These are phyloP conservation scores for Notothenia rossii DNA, from an alignment of 2,113 vertebrate genomes.

Conservation along the genomic window DNA sequence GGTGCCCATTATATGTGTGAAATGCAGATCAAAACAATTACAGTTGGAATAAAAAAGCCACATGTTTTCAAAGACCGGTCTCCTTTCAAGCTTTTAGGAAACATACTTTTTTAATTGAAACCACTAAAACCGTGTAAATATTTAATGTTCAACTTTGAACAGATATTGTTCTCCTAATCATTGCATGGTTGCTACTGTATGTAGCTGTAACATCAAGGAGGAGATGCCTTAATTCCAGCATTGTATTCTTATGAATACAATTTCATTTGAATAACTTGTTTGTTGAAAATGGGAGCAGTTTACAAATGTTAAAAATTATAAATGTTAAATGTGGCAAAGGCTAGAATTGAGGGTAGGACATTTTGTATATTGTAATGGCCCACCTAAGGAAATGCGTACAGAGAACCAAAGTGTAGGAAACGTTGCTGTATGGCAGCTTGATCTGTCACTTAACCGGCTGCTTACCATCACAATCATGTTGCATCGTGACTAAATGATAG, in stretches of 20 bases:
- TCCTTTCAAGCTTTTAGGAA: not conserved
- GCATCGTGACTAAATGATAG: not conserved
- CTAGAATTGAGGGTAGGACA: not conserved
- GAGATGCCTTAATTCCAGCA: constrained; percentile 6
- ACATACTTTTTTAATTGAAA: not conserved
- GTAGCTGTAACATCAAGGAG: not conserved
- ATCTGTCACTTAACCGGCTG: not conserved
- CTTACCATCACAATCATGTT: not conserved
- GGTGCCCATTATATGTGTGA: not conserved
- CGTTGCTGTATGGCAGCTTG: not conserved
- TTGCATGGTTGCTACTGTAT: not conserved
- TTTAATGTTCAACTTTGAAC: not conserved
- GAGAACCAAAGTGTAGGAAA: not conserved
- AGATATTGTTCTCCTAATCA: not conserved
- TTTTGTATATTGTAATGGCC: not conserved
- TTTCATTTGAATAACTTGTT: not conserved
- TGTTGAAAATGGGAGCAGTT: not conserved
- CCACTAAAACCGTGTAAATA: not conserved
- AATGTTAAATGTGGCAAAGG: not conserved
- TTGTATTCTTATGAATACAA: not conserved
- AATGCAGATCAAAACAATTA: not conserved
- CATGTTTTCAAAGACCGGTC: not conserved
- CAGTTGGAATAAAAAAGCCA: not conserved
- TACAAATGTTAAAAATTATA: not conserved
- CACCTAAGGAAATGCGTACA: not conserved